Conservation (phyloP, 2,888 invertebrate species). For the Melieria picta region DNA sequence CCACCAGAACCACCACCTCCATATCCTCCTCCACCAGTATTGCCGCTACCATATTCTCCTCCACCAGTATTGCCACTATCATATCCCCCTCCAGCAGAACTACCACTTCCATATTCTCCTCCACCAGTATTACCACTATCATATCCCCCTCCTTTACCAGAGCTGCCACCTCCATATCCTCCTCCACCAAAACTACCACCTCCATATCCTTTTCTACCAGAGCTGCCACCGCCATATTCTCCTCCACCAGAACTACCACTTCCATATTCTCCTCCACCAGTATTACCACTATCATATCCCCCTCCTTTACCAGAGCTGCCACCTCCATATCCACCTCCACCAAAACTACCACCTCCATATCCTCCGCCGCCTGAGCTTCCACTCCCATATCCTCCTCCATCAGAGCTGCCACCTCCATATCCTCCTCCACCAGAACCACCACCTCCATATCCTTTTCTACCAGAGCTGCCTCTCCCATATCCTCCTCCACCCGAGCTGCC, state of each 20-base stretch:
- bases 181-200: slow-evolving; percentile 1
- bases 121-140: too few species aligned
- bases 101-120: too few species aligned
- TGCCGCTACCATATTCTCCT: not conserved
- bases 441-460: not conserved
- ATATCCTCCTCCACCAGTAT: not conserved
- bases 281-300: slow-evolving; percentile 23
- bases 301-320: not conserved
- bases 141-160: not conserved
- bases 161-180: not conserved
- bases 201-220: not conserved
- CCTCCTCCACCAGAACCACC: not conserved
- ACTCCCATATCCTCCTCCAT: too few species aligned
- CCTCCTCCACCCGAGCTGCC: not conserved
- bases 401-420: too few species aligned
- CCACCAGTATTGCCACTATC: not conserved
- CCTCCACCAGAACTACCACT: slow-evolving; percentile 10
- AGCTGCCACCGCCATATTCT: not conserved
- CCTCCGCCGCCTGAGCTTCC: too few species aligned
- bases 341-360: too few species aligned
- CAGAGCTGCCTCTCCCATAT: not conserved
- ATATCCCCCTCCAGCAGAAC: too few species aligned
- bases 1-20: not conserved
- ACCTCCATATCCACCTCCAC: not conserved
- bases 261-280: slow-evolving; percentile 32